Evolutionary conservation across 2,797 vertebrate species (phyloP).

Genomic region (Botia almorhae): DNA sequence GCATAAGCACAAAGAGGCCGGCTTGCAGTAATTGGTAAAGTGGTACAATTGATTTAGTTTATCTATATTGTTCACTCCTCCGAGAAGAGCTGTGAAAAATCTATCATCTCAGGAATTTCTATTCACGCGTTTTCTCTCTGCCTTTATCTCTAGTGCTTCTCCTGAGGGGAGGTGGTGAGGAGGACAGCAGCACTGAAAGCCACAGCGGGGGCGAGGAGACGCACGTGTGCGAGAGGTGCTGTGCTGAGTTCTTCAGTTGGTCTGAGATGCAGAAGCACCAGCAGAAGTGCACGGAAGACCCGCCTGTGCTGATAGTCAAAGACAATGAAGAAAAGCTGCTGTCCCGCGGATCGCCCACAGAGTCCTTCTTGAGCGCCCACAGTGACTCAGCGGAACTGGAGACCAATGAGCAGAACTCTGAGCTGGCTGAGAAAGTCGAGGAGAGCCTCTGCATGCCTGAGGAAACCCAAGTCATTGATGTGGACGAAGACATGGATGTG

Average conservation of each 20-base stretch:
- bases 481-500: constrained; percentile 87
- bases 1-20: constrained; percentile 71
- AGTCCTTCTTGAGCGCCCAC: constrained; percentile 79
- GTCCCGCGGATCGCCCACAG: constrained; percentile 76
- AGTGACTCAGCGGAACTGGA: constrained; percentile 84
- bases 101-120: constrained; percentile 73
- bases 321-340: constrained; percentile 79
- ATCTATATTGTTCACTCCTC: constrained; percentile 70
- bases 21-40: constrained; percentile 78
- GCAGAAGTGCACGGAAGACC: constrained; percentile 84
- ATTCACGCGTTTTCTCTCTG: constrained; percentile 56
- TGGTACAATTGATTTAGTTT: constrained; percentile 80
- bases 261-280: constrained; percentile 88
- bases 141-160: constrained; percentile 71
- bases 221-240: constrained; percentile 88
- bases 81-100: constrained; percentile 64
- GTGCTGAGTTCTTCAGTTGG: constrained; percentile 93
- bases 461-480: constrained; percentile 68
- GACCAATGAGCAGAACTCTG: constrained; percentile 77
- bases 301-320: constrained; percentile 85
- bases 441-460: constrained; percentile 75
- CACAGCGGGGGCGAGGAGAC: constrained; percentile 84
- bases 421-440: constrained; percentile 69
- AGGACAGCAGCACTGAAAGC: constrained; percentile 77
- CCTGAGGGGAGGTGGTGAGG: constrained; percentile 77